phyloP scores from a whole-genome alignment of 2,888 invertebrate genomes.

The Formica aserva region DNA sequence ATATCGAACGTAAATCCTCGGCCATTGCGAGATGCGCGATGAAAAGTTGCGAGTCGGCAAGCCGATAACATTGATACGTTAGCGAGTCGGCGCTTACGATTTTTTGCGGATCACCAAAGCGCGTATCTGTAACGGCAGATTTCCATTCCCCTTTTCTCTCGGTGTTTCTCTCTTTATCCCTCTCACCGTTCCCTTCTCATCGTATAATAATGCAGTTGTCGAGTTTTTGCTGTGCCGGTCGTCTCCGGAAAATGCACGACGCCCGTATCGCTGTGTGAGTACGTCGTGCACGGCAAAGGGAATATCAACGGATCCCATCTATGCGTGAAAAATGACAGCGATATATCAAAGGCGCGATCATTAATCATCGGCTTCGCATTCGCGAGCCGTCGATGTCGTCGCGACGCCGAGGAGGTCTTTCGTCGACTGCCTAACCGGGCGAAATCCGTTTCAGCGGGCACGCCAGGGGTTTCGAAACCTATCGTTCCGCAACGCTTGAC shows the following conservation, averaged over 20 bases:
- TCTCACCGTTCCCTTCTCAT: conserved; percentile 12
- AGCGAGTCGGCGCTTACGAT: conserved; percentile 33
- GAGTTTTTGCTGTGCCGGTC: conserved; percentile 57
- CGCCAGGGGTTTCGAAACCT: conserved; percentile 20
- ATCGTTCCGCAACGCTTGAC: conserved; percentile 40
- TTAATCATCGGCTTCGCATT: conserved; percentile 78
- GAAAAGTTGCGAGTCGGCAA: conserved; percentile 56
- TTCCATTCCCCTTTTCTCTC: conserved; percentile 27
- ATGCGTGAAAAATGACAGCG: conserved; percentile 83
- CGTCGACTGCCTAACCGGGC: conserved; percentile 66
- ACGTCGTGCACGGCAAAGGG: conserved; percentile 62
- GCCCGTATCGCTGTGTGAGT: conserved; percentile 19
- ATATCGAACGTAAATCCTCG: conserved; percentile 59
- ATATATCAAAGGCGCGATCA: conserved; percentile 79
- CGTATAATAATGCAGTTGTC: conserved; percentile 74
- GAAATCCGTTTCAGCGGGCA: conserved; percentile 71
- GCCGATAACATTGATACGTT: conserved; percentile 59
- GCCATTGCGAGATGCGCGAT: conserved; percentile 54
- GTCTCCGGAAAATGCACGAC: conserved; percentile 44
- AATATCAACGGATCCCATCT: conserved; percentile 81
- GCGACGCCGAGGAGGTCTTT: conserved; percentile 59
- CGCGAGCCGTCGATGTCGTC: conserved; percentile 66
- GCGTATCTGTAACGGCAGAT: conserved; percentile 35
- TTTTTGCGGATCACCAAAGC: conserved; percentile 44
- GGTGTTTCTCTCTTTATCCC: not conserved